Percentiles rank a stretch among this genome's conserved stretches.
Evolutionary conservation across 2,888 invertebrate genomes (phyloP).

Genomic region (Himalopsyche anomala): DNA sequence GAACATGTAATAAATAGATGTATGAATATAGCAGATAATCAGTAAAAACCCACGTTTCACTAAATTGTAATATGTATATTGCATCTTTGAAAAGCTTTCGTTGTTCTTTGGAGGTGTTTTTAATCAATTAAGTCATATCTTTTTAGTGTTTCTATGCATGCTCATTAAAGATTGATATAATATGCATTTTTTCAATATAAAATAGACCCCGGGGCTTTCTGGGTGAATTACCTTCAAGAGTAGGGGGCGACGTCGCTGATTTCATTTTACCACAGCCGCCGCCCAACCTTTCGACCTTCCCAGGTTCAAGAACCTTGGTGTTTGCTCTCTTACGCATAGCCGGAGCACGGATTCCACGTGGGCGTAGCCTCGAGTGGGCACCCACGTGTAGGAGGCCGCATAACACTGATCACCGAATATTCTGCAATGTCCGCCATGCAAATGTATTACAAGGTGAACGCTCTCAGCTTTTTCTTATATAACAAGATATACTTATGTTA

Average conservation of each 20-base stretch:
- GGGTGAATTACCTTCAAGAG: not conserved
- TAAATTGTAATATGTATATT: too few species aligned
- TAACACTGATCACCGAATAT: constrained; percentile 40
- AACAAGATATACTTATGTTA: not conserved
- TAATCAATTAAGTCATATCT: too few species aligned
- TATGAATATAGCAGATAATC: too few species aligned
- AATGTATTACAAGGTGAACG: constrained; percentile 43
- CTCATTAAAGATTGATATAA: too few species aligned
- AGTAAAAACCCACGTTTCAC: too few species aligned
- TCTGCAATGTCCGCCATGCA: constrained; percentile 35
- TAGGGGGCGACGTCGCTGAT: not conserved
- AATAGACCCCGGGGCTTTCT: not conserved
- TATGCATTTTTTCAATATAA: too few species aligned
- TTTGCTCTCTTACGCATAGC: constrained; percentile 36
- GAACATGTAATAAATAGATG: too few species aligned
- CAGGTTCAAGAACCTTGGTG: constrained; percentile 49
- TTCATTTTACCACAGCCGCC: not conserved
- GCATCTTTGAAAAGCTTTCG: too few species aligned
- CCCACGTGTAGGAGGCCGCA: constrained; percentile 27
- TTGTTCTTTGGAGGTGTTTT: too few species aligned
- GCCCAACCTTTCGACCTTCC: constrained; percentile 51
- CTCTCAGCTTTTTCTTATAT: constrained; percentile 15
- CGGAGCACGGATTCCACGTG: constrained; percentile 28
- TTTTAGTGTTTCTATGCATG: too few species aligned
- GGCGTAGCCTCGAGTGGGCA: constrained; percentile 6